Base-by-base conservation (phyloP, 2,113 vertebrate genomes). In the Alethe diademata region DNA sequence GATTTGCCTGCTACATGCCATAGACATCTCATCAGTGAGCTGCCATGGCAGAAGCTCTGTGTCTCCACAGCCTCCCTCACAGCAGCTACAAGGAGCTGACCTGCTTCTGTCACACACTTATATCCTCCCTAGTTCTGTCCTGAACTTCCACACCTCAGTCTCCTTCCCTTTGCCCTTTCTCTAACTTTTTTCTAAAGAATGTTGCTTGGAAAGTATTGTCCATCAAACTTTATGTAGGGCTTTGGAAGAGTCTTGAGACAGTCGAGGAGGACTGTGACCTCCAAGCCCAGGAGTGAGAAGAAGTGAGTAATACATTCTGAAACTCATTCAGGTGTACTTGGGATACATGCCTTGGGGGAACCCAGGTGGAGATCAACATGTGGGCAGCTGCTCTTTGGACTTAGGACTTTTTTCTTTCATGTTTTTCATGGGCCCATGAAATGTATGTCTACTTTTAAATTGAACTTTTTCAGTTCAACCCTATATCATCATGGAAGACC, bases 1-100 rank as follows among this genome's bases (percentile, higher is more conserved):
- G 8, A 16, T 79, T 71, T 75, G 51, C n/a, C 24, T 36, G 1
- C 28, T 31, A 2, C 0, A 0, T 73, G 33, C n/a, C 0, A 0
- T 6, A 47, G n/a, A 35, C 3, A 0, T 33, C 36, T 79, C 19
- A 22, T 43, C 42, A 48, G 20, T 1, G 5, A 83, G 47, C 23
- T 86, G 62, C 14, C 5, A 0, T 14, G 62, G 33, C 28, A 51
- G 61, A 47, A 42, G n/a, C 8, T 78, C 28, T 19, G 22, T n/a
- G 25, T 76, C 31, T 80, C 38, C 64, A 19, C 33, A 50, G 35
- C n/a, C 45, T 65, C 40, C 51, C 33, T 24, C 43, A 14, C 2
- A 35, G 40, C 45, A 65, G 50, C 35, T 78, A 8, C 1, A 2
- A 43, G 38, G 23, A 72, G 53, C 53, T 66, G 36, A 38, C 33